These are phyloP conservation scores for Drosophila ficusphila DNA, from an alignment of 1,140 invertebrate species.

Conservation along the genomic window DNA sequence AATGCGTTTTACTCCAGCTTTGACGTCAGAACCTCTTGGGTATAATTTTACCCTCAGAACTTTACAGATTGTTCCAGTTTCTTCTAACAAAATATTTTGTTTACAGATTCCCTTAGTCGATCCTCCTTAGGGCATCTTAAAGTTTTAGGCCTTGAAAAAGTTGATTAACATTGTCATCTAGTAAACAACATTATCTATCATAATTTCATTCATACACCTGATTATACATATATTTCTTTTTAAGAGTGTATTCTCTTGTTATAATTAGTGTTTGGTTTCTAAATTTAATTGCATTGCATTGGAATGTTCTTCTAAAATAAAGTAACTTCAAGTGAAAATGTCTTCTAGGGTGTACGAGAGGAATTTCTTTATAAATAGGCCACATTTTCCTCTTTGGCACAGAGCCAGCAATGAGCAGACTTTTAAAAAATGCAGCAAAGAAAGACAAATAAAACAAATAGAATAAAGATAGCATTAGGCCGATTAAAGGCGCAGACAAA, in stretches of 20 bases:
- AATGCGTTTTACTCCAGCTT: background rate
- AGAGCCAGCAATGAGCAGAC: constrained; percentile 15
- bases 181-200: too few relatives aligned
- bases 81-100: background rate
- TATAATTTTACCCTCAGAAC: background rate
- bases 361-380: background rate
- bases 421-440: constrained; percentile 1
- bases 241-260: too few relatives aligned
- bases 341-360: background rate
- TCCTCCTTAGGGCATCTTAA: too few relatives aligned
- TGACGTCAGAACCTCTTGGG: constrained; percentile 22
- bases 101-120: background rate
- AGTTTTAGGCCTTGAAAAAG: too few relatives aligned
- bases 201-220: too few relatives aligned
- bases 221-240: too few relatives aligned
- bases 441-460: background rate
- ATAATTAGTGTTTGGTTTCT: background rate
- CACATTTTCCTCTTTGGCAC: constrained; percentile 4
- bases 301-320: background rate
- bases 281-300: constrained; percentile 7
- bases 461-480: constrained; percentile 22
- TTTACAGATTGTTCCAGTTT: background rate
- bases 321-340: background rate
- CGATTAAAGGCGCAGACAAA: constrained; percentile 16
- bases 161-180: too few relatives aligned